phyloP scores from a whole-genome alignment of 2,888 invertebrate genomes.

The Eupithecia dodoneata region DNA sequence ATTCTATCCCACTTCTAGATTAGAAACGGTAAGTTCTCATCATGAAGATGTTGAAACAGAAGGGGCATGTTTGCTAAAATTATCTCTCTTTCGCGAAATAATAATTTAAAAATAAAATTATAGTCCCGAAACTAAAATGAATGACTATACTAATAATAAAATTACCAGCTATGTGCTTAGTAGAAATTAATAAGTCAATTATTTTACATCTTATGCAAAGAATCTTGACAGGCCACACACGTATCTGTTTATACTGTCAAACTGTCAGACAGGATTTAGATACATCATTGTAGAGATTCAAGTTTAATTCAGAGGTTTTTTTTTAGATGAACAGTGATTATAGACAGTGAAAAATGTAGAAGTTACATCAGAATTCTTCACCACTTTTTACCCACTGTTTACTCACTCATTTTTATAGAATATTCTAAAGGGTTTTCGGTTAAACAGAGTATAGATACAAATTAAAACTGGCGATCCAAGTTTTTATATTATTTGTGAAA shows the following conservation, averaged over 20 bases:
- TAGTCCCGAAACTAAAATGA: not conserved
- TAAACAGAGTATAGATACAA: not conserved
- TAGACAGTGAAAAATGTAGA: not conserved
- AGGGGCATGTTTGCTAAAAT: not conserved
- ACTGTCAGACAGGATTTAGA: not conserved
- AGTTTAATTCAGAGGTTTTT: not conserved
- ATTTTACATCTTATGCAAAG: not conserved
- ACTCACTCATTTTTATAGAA: too few species aligned
- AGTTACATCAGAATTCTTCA: not conserved
- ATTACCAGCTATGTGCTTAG: not conserved
- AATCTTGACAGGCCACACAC: constrained; percentile 4
- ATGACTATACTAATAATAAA: not conserved
- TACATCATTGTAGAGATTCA: not conserved
- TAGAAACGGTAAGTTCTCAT: not conserved
- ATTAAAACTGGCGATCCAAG: not conserved
- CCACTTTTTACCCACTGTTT: not conserved
- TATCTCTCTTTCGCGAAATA: not conserved
- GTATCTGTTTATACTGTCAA: constrained; percentile 6
- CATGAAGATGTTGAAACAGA: not conserved
- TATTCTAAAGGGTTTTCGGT: not conserved
- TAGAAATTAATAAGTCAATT: constrained; percentile 1
- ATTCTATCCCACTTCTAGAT: not conserved
- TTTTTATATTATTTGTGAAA: not conserved
- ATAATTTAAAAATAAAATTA: not conserved
- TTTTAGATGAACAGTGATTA: not conserved